Conservation (phyloP, 2,113 vertebrate species). For the Ptilorrhoa leucosticta region DNA sequence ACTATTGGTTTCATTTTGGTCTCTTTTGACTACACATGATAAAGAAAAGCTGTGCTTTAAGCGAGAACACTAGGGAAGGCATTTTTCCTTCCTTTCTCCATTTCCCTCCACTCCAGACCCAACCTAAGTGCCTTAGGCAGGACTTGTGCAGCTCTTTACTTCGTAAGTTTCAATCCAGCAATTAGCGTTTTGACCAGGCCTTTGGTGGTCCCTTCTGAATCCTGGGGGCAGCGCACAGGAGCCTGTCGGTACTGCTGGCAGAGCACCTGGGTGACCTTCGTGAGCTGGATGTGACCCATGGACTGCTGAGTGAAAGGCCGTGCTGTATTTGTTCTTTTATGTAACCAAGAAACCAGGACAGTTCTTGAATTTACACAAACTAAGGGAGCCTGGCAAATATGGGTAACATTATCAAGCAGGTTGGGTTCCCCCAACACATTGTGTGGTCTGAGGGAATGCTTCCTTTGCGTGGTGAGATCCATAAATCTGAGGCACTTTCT, state of each 20-base stretch:
- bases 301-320: background rate
- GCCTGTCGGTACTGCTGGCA: background rate
- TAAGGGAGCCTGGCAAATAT: background rate
- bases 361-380: background rate
- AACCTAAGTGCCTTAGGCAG: background rate
- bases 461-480: background rate
- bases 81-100: background rate
- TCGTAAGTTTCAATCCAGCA: background rate
- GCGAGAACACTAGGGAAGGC: background rate
- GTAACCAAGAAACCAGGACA: background rate
- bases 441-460: background rate
- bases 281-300: background rate
- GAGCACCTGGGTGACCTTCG: fast-evolving
- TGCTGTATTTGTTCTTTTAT: background rate
- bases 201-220: background rate
- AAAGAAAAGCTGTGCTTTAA: background rate
- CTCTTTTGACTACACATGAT: background rate
- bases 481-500: background rate
- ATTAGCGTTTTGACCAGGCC: background rate
- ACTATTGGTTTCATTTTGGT: background rate
- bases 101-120: background rate
- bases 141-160: background rate
- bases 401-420: background rate
- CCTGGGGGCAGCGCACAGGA: background rate
- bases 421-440: background rate